These are phyloP conservation scores for Erpornis zantholeuca DNA, from an alignment of 2,113 vertebrate species.

Conservation along the genomic window DNA sequence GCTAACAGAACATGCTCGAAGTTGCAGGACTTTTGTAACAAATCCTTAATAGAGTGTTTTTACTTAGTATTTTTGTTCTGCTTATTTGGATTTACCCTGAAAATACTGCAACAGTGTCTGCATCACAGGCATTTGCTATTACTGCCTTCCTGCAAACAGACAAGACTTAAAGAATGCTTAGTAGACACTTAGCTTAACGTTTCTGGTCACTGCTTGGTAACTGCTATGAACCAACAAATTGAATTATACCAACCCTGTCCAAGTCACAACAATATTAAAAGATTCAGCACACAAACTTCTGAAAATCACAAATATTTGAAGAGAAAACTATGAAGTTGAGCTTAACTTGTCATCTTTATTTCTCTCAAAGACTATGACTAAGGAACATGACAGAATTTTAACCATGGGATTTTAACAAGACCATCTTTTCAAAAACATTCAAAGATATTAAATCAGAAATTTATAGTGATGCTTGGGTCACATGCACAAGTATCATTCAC, in stretches of 20 bases:
- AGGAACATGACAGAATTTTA: neutral
- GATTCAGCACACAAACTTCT: neutral
- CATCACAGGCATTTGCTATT: neutral
- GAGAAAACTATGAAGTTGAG: neutral
- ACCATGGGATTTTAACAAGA: neutral
- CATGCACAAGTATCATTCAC: neutral
- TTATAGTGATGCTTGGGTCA: neutral
- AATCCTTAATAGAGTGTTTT: neutral
- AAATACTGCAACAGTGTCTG: neutral
- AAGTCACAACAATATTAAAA: neutral
- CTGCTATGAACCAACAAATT: neutral
- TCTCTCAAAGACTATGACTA: neutral
- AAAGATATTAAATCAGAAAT: neutral
- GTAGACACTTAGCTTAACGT: neutral
- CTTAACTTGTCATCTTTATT: neutral
- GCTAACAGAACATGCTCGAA: neutral
- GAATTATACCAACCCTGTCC: neutral
- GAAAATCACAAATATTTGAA: neutral
- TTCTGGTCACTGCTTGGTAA: neutral
- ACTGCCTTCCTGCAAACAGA: neutral
- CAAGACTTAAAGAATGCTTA: neutral
- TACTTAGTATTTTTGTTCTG: neutral
- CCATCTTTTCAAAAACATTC: neutral
- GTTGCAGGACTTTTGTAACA: neutral
- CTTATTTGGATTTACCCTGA: neutral